A percentile compares a stretch with the other conserved stretches of the same genome.
These are phyloP conservation scores for Zaprionus davidi DNA, from an alignment of 1,140 invertebrate genomes.

Conservation along the genomic window DNA sequence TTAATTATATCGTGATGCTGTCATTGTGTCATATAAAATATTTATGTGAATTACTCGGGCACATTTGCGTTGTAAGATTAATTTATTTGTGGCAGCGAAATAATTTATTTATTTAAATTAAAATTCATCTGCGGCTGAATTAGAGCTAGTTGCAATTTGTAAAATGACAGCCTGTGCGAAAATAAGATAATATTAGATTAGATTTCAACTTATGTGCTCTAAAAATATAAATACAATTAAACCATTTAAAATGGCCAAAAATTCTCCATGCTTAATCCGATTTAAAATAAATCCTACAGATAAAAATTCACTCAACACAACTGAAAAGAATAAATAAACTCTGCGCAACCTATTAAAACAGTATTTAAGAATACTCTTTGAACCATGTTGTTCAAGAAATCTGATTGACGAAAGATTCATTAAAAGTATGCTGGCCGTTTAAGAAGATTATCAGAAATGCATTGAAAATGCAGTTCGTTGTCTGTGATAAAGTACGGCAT, in stretches of 20 bases:
- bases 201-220: neutral
- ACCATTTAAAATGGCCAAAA: neutral
- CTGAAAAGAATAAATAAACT: neutral
- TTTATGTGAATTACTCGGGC: conserved; percentile 57
- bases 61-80: conserved; percentile 21
- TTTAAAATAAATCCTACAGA: neutral
- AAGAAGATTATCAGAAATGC: conserved; percentile 19
- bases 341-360: neutral
- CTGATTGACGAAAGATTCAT: conserved; percentile 18
- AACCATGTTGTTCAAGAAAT: neutral
- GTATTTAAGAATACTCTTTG: neutral
- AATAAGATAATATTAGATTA: conserved; percentile 4
- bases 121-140: conserved; percentile 55
- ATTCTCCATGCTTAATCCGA: neutral
- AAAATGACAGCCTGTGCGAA: neutral
- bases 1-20: conserved; percentile 35
- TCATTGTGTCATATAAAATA: conserved; percentile 53
- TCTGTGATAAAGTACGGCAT: neutral
- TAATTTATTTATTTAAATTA: conserved; percentile 69
- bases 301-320: neutral
- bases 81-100: conserved; percentile 30
- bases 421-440: conserved; percentile 11
- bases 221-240: neutral
- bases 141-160: conserved; percentile 30
- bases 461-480: neutral